These are phyloP conservation scores for Keiferia lycopersicella DNA, from an alignment of 2,888 invertebrate species.

Conservation along the genomic window DNA sequence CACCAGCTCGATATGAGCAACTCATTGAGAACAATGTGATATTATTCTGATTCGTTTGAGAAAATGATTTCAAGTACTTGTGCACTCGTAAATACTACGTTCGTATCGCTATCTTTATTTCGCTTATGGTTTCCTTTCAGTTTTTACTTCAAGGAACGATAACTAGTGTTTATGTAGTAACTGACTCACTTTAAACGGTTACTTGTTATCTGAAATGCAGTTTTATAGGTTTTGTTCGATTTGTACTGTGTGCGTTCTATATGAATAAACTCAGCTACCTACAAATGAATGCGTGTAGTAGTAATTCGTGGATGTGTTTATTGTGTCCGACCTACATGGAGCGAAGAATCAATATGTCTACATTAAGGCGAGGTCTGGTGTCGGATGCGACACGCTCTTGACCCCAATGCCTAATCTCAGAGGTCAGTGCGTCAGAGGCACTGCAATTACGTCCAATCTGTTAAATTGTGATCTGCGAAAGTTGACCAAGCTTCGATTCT, in stretches of 20 bases:
- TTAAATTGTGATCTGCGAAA: neutral
- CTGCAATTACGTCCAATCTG: neutral
- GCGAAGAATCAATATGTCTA: conserved; percentile 21
- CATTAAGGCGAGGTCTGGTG: conserved; percentile 28
- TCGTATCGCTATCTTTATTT: conserved; percentile 10
- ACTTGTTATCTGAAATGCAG: neutral
- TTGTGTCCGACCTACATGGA: conserved; percentile 13
- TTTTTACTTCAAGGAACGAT: neutral
- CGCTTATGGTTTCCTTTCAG: neutral
- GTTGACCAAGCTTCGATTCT: neutral
- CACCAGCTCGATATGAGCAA: conserved; percentile 59
- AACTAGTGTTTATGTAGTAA: neutral
- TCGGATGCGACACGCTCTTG: conserved; percentile 34
- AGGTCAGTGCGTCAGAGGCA: conserved; percentile 31
- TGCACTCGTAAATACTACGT: conserved; percentile 27
- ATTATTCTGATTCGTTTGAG: conserved; percentile 40
- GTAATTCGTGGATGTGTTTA: conserved; percentile 5
- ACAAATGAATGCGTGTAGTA: neutral
- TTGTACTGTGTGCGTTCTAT: neutral
- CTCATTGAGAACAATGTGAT: conserved; percentile 51
- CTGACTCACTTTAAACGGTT: conserved; percentile 3
- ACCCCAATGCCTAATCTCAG: conserved; percentile 38
- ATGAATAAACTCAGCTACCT: neutral
- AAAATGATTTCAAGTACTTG: conserved; percentile 33
- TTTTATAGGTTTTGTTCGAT: conserved; percentile 5